These are phyloP conservation scores for Dipodomys merriami DNA, from an alignment of 2,113 vertebrate genomes.

Conservation along the genomic window DNA sequence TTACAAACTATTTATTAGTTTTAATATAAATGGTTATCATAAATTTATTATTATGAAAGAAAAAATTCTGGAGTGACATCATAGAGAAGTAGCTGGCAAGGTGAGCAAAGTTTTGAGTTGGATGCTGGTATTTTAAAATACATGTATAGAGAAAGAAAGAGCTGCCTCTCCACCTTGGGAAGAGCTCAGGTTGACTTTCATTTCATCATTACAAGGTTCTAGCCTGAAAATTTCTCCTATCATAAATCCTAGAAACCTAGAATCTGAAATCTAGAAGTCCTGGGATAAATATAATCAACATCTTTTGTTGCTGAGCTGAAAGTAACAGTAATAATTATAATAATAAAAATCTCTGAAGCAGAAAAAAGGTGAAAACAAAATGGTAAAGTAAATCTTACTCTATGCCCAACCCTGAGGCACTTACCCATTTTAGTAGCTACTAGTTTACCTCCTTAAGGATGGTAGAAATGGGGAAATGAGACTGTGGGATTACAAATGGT, in stretches of 20 bases:
- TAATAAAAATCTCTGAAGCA: background rate
- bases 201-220: background rate
- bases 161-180: background rate
- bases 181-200: background rate
- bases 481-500: no score
- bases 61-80: no score
- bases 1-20: no score
- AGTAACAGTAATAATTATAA: background rate
- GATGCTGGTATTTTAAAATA: no score
- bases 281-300: background rate
- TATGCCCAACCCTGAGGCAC: background rate
- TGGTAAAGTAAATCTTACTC: background rate
- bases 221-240: background rate
- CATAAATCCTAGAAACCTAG: background rate
- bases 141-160: background rate
- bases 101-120: no score
- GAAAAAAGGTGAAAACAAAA: background rate
- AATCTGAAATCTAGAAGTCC: background rate
- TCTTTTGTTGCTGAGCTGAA: background rate
- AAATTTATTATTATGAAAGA: no score
- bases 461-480: background rate
- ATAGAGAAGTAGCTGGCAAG: no score
- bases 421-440: background rate
- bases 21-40: no score
- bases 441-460: background rate